A percentile compares a stretch with the other conserved stretches of the same genome.
Evolutionary conservation across 2,888 invertebrate genomes (phyloP).

Genomic region (Fragum fragum): DNA sequence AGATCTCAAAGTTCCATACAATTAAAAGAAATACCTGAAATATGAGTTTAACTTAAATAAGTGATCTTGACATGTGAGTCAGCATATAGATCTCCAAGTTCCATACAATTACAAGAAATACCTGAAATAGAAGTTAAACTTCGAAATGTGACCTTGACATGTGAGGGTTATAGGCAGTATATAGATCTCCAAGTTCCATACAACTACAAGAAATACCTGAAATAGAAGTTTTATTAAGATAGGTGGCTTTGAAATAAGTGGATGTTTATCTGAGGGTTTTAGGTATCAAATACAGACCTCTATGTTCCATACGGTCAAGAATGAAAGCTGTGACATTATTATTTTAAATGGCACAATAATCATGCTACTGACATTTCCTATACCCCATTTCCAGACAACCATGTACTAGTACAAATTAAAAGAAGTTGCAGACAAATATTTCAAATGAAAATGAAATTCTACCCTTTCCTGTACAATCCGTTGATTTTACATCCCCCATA

Average conservation of each 20-base stretch:
- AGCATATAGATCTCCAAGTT: slow-evolving; percentile 98
- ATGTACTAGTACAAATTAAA: too few species aligned
- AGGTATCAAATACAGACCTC: slow-evolving; percentile 99
- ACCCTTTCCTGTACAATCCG: too few species aligned
- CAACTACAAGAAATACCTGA: slow-evolving; percentile 93
- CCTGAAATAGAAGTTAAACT: slow-evolving; percentile 81
- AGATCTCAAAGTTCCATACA: slow-evolving; percentile 98
- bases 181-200: slow-evolving; percentile 98
- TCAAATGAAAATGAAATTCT: too few species aligned
- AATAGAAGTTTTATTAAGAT: slow-evolving; percentile 40
- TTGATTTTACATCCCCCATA: too few species aligned
- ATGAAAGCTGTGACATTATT: slow-evolving; percentile 93
- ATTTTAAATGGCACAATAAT: too few species aligned
- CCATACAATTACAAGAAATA: slow-evolving; percentile 96
- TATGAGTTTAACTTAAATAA: not conserved
- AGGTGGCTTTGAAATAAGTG: slow-evolving; percentile 86
- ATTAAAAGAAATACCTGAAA: slow-evolving; percentile 92
- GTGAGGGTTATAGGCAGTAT: slow-evolving; percentile 96
- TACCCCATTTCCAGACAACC: too few species aligned
- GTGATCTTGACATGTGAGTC: slow-evolving; percentile 88
- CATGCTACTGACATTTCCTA: too few species aligned
- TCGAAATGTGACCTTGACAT: too few species aligned
- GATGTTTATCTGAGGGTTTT: too few species aligned
- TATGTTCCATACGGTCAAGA: slow-evolving; percentile 96
- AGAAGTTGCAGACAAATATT: too few species aligned